Evolutionary conservation across 1,140 invertebrate genomes (phyloP), one percentile per base, ranked within the genome.

Genomic region (Stegodyphus mimosarum): DNA sequence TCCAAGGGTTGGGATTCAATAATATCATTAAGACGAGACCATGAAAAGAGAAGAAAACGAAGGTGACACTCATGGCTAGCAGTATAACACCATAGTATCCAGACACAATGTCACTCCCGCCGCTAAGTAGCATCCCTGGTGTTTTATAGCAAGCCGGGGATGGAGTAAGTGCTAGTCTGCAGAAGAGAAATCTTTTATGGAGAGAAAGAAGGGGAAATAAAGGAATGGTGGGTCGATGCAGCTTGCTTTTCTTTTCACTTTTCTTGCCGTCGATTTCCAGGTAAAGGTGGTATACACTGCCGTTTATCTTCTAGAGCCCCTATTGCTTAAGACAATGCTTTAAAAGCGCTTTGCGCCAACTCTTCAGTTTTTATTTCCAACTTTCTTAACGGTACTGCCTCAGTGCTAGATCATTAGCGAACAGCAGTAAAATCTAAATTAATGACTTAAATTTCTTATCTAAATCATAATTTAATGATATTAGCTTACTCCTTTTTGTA

Each of bases 61-160:
- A 83, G 79, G 79, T 66, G 79, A 81, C 79, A 81, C 70, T 81
- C 52, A 81, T 73, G 79, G 60, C 48, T 13, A 33, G n/a, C 49
- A 33, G 33, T 33, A 33, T 33, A 33, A 33, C 70, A 70, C 52
- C 15, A 10, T 79, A 71, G 63, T 52, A 18, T 60, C 52, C n/a
- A 63, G 64, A 7, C 67, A 80, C 51, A 53, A 71, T 80, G 52
- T 71, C 15, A 9, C 55, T 63, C 9, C 11, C 49, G 55, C 63
- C 55, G 70, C 79, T 83, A 73, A 83, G 79, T 73, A 83, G 69
- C 79, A 51, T 64, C 33, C 79, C 53, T 72, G 79, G 18, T 83
- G 79, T 83, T 83, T 83, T 83, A 83, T 83, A 73, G 71, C 51
- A 53, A 73, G 15, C n/a, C 10, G 9, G 18, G 79, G 69, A n/a